Percentiles rank a stretch among this genome's conserved stretches.
Conservation (phyloP, 2,888 invertebrate genomes). For the Dascillus cervinus region DNA sequence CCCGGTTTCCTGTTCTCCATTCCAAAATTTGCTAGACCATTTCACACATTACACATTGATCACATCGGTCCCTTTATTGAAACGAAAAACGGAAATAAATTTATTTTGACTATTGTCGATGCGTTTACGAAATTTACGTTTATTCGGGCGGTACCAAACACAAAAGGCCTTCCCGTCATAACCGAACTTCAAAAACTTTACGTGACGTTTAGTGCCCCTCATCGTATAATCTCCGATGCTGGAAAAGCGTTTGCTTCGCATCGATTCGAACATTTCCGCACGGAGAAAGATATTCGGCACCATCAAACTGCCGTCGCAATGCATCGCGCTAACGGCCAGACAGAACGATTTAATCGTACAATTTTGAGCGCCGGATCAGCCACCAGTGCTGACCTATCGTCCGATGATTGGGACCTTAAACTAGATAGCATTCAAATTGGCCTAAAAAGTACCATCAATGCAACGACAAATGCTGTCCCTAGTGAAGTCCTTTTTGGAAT, state of each 20-base stretch:
- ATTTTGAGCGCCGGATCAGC: constrained; percentile 13
- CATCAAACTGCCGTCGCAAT: too few species aligned
- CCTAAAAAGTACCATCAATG: constrained; percentile 20
- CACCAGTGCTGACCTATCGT: constrained; percentile 15
- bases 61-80: too few species aligned
- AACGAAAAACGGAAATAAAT: not conserved
- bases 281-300: not conserved
- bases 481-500: constrained; percentile 18
- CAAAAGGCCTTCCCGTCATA: not conserved
- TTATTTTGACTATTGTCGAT: not conserved
- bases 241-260: not conserved
- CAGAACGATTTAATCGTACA: constrained; percentile 20
- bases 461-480: constrained; percentile 15
- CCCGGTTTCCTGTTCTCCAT: not conserved
- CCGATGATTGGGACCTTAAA: constrained; percentile 20
- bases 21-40: not conserved
- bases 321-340: too few species aligned
- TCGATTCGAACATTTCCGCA: not conserved
- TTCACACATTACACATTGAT: constrained; percentile 1
- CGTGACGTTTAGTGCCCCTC: not conserved
- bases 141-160: not conserved
- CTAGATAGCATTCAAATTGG: constrained; percentile 21
- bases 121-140: not conserved
- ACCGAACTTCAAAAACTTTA: not conserved
- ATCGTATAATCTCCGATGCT: not conserved